These are phyloP conservation scores for Axis porcinus DNA, from an alignment of 2,113 vertebrate species.

Conservation along the genomic window DNA sequence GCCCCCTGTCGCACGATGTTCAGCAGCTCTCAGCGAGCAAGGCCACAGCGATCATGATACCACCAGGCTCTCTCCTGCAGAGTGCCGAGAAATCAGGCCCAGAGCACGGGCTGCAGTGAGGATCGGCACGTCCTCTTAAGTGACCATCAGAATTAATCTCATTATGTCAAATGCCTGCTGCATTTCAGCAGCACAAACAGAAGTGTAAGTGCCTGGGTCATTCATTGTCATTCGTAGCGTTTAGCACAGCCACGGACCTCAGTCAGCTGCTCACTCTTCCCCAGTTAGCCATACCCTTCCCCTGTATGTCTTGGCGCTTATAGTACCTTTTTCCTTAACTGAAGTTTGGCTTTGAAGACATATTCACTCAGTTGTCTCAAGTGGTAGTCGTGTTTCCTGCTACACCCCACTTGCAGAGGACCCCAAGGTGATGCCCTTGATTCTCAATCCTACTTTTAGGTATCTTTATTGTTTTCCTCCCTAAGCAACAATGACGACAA, in stretches of 20 bases:
- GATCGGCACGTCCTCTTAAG: not conserved
- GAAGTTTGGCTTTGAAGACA: not conserved
- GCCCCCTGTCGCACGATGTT: not conserved
- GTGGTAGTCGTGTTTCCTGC: not conserved
- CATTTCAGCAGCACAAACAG: not conserved
- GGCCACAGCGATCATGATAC: not conserved
- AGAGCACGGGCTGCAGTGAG: not conserved
- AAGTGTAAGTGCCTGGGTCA: not conserved
- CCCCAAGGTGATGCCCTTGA: not conserved
- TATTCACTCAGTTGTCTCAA: not conserved
- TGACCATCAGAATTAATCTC: not conserved
- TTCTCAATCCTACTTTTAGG: not conserved
- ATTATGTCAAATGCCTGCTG: not conserved
- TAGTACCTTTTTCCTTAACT: not conserved
- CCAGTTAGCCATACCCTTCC: not conserved
- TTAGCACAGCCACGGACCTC: not conserved
- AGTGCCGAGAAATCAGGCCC: not conserved
- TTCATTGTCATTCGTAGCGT: not conserved
- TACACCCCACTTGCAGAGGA: not conserved
- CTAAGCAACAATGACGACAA: not conserved
- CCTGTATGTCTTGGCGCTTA: not conserved
- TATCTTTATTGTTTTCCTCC: not conserved
- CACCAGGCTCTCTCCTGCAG: not conserved
- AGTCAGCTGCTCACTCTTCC: not conserved
- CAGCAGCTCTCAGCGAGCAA: not conserved